These are phyloP conservation scores for Caprella mutica DNA, from an alignment of 2,888 invertebrate genomes.

Conservation along the genomic window DNA sequence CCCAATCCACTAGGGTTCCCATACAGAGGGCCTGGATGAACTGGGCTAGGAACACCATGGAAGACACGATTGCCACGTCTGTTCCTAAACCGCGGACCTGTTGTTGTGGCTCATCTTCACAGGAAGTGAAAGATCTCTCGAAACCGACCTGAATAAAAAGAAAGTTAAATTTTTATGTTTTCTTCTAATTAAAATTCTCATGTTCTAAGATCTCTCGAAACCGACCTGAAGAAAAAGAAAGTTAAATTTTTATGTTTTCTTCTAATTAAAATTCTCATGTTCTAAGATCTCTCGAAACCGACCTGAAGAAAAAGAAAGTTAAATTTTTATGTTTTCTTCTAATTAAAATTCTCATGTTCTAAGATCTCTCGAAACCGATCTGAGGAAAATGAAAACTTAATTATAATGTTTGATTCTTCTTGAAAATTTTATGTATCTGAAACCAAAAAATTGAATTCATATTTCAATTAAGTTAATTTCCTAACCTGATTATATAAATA, in stretches of 20 bases:
- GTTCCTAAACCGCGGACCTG: slow-evolving; percentile 75
- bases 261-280: too few relatives aligned
- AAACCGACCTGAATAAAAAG: background rate
- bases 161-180: too few relatives aligned
- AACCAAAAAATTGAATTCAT: too few relatives aligned
- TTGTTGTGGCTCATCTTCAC: slow-evolving; percentile 23
- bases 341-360: too few relatives aligned
- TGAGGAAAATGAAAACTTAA: background rate
- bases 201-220: background rate
- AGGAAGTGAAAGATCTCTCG: background rate
- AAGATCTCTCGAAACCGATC: slow-evolving; percentile 4
- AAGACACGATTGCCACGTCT: slow-evolving; percentile 85
- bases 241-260: too few relatives aligned
- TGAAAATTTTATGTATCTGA: too few relatives aligned
- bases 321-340: too few relatives aligned
- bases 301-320: background rate
- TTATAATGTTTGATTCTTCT: too few relatives aligned
- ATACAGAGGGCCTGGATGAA: slow-evolving; percentile 75
- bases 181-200: too few relatives aligned
- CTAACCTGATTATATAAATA: too few relatives aligned
- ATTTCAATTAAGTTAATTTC: too few relatives aligned
- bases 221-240: background rate
- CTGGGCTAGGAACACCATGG: slow-evolving; percentile 92
- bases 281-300: slow-evolving; percentile 2
- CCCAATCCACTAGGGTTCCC: slow-evolving; percentile 63